Evolutionary conservation across 2,797 vertebrate species (phyloP).

Genomic region (Pogoniulus pusillus): DNA sequence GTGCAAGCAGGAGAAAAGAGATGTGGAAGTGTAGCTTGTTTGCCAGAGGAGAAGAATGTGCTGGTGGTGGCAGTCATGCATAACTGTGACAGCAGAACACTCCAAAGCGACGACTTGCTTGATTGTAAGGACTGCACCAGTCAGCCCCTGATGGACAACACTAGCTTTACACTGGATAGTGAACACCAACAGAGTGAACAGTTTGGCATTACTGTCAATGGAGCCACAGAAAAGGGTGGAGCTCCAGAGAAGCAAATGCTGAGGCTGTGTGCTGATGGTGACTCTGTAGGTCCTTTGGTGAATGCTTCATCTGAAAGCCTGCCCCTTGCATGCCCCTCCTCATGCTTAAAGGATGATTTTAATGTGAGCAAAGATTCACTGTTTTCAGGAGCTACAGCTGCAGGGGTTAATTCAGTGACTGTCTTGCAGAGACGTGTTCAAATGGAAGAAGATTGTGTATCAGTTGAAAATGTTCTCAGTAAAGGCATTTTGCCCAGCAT

Average conservation of each 20-base stretch:
- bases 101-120: conserved; percentile 70
- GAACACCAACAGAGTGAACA: conserved; percentile 74
- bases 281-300: conserved; percentile 59
- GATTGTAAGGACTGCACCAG: conserved; percentile 74
- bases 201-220: conserved; percentile 73
- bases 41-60: conserved; percentile 81
- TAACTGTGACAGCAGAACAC: conserved; percentile 79
- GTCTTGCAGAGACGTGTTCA: conserved; percentile 64
- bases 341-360: conserved; percentile 70
- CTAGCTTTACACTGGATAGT: conserved; percentile 78
- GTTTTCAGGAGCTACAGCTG: conserved; percentile 48
- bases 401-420: conserved; percentile 68
- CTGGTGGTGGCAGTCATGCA: conserved; percentile 79
- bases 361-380: conserved; percentile 58
- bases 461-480: conserved; percentile 56
- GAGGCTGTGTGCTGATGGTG: conserved; percentile 59
- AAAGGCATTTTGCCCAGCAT: conserved; percentile 63
- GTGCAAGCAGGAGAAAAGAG: conserved; percentile 69
- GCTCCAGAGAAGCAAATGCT: conserved; percentile 73
- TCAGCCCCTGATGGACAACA: conserved; percentile 72
- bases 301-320: conserved; percentile 64
- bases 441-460: conserved; percentile 58
- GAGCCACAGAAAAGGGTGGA: conserved; percentile 71
- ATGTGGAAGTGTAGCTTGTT: conserved; percentile 63
- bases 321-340: conserved; percentile 47